Percentiles rank a stretch among this genome's conserved stretches.
These are phyloP conservation scores for Ascidia mentula DNA, from an alignment of 23 tunicate genomes.

Conservation along the genomic window DNA sequence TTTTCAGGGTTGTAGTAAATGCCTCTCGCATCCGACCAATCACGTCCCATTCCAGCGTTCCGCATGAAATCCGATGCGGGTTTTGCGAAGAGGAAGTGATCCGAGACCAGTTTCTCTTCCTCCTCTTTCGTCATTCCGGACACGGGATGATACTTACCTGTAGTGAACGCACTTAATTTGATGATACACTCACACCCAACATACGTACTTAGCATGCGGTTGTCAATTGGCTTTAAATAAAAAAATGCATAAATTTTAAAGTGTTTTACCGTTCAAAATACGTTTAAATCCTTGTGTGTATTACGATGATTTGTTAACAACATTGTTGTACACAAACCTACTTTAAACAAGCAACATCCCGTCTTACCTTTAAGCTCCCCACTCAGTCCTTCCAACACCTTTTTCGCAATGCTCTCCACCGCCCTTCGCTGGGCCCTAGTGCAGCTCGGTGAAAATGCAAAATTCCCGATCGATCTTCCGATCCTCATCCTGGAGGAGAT, in stretches of 20 bases:
- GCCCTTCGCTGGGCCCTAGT: constrained; percentile 40
- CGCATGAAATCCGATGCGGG: constrained; percentile 24
- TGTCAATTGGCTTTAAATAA: no score
- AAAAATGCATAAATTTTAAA: no score
- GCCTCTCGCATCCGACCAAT: constrained; percentile 54
- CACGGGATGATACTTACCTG: neutral
- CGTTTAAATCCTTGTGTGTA: no score
- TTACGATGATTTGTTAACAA: no score
- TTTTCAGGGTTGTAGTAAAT: constrained; percentile 23
- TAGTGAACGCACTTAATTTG: no score
- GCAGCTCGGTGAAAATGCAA: constrained; percentile 62
- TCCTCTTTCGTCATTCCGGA: constrained; percentile 22
- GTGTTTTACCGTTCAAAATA: no score
- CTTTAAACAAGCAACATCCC: no score
- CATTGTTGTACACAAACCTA: no score
- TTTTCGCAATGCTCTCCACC: constrained; percentile 28
- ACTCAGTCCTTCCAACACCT: constrained; percentile 12
- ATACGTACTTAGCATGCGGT: no score
- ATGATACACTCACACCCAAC: no score
- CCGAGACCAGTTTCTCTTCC: constrained; percentile 24
- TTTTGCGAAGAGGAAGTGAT: constrained; percentile 25
- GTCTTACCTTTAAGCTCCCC: constrained; percentile 30
- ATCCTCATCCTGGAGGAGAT: constrained; percentile 45
- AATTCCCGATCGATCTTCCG: constrained; percentile 57
- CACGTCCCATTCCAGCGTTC: constrained; percentile 45